Evolutionary conservation across 30 jellyfish, hydroid and myxozoan species (phyloP).

Genomic region (Aurelia aurita complex sp. Pacific): DNA sequence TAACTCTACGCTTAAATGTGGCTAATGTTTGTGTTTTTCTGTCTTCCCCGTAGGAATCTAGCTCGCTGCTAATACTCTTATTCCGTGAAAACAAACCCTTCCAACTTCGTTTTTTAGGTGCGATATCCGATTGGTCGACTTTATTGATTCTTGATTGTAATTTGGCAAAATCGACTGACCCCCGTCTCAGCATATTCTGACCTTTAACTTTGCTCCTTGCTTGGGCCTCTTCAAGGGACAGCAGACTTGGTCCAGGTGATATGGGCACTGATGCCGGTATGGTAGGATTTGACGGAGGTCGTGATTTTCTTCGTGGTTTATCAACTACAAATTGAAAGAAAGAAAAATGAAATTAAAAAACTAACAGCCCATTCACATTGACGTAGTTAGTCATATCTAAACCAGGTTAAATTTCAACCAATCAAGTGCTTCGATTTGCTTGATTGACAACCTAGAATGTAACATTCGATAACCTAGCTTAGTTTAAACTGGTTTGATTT

Average conservation of each 20-base stretch:
- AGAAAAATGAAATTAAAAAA: no score
- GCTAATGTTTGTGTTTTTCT: constrained; percentile 39
- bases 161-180: constrained; percentile 58
- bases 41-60: constrained; percentile 41
- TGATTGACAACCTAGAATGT: no score
- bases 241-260: constrained; percentile 90
- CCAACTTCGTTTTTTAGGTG: constrained; percentile 86
- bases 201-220: constrained; percentile 78
- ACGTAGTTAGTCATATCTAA: no score
- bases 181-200: constrained; percentile 57
- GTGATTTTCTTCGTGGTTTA: constrained; percentile 62
- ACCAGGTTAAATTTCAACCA: no score
- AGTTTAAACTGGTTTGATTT: no score
- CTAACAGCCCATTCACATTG: no score
- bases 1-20: constrained; percentile 38
- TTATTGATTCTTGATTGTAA: constrained; percentile 23
- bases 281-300: constrained; percentile 79
- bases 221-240: constrained; percentile 95
- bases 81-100: constrained; percentile 83
- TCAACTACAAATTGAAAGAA: no score
- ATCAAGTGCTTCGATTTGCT: no score
- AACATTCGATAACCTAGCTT: no score
- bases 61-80: constrained; percentile 53
- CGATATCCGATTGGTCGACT: constrained; percentile 19
- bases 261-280: constrained; percentile 87